Evolutionary conservation across 53 echinoderm and acorn worm species (phyloP), one percentile per base, ranked within the genome.

Genomic region (Luidia sarsii): DNA sequence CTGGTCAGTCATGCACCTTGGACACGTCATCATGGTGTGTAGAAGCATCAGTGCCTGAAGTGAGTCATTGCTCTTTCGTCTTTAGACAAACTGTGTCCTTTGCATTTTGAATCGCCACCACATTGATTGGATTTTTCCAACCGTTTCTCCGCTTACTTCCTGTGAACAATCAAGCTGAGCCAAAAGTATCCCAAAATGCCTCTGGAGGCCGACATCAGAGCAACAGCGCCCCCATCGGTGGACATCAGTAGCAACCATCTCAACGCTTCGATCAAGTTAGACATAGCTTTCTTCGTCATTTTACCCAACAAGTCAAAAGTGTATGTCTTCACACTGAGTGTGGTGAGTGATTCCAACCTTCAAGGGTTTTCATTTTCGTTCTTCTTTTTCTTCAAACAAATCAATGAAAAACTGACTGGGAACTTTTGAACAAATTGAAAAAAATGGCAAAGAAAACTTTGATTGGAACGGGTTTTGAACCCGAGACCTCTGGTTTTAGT

Each of bases 161-260:
- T n/a, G n/a, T n/a, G n/a, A n/a, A n/a, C n/a, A n/a, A n/a, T 33
- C 8, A 77, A 94, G 94, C n/a, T 95, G 28, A 49, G 11, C 38
- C 84, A 89, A 45, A 48, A 72, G 61, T 95, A 75, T 67, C 95
- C 95, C n/a, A 89, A 95, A 69, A 84, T 95, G 92, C 65, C 63
- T 27, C 80, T 95, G 84, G 75, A 71, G 51, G 48, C 92, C 7
- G 68, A 87, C 45, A 77, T 86, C 48, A 92, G 89, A 18, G 85
- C 87, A 5, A 87, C 84, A 32, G 34, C 50, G 30, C 82, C 95
- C 13, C 95, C 95, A 33, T 37, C 14, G 18, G 75, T 89, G 41
- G 68, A 33, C 60, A 84, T 95, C 67, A 84, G 72, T n/a, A 60
- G 75, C 29, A 57, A 25, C 10, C 67, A 79, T 18, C 20, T 92